These are phyloP conservation scores for Criorhina ranunculi DNA, from an alignment of 2,888 invertebrate species.

Conservation along the genomic window DNA sequence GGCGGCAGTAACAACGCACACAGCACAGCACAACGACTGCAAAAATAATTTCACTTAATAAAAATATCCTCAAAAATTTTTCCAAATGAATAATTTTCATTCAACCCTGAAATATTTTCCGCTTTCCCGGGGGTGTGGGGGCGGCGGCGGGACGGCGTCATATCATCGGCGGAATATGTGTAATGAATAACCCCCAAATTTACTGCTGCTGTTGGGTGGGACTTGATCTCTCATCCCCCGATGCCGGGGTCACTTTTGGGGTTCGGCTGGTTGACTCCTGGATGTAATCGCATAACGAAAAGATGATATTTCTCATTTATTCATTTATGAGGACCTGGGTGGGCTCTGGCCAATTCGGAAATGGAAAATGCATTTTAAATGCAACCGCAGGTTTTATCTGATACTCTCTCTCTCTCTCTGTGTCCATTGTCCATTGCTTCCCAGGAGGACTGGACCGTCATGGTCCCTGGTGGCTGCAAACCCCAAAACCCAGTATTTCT, in stretches of 20 bases:
- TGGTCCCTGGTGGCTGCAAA: conserved; percentile 19
- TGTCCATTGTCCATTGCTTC: neutral
- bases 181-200: conserved; percentile 74
- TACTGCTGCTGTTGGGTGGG: conserved; percentile 40
- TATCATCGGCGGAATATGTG: conserved; percentile 45
- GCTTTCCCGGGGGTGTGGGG: conserved; percentile 15
- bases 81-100: conserved; percentile 76
- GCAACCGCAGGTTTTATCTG: conserved; percentile 66
- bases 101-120: conserved; percentile 73
- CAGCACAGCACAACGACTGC: conserved; percentile 61
- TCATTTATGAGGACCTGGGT: conserved; percentile 38
- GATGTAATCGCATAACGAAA: conserved; percentile 72
- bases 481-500: conserved; percentile 35
- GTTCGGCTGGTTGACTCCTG: conserved; percentile 67
- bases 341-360: conserved; percentile 61
- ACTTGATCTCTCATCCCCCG: neutral
- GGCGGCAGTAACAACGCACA: neutral
- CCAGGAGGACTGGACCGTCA: conserved; percentile 53
- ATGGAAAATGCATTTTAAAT: conserved; percentile 74
- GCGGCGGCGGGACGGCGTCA: neutral
- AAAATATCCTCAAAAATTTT: conserved; percentile 76
- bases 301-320: conserved; percentile 74
- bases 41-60: conserved; percentile 77
- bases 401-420: too few relatives aligned
- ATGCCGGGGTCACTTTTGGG: conserved; percentile 17